phyloP scores from a whole-genome alignment of 1,140 invertebrate species.

The Pissodes strobi region DNA sequence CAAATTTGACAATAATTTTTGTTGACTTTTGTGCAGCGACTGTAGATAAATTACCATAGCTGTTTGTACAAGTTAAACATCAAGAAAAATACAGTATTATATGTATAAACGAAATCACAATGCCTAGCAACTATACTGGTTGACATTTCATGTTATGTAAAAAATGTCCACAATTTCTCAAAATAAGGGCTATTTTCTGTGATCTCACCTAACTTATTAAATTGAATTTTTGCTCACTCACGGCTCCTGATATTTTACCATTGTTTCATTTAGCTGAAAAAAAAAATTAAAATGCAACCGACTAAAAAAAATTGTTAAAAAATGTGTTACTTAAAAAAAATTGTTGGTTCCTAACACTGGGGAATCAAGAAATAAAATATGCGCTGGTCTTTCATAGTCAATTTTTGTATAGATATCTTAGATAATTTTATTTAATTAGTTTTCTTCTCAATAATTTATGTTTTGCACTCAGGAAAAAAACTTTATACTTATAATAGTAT shows the following conservation, averaged over 20 bases:
- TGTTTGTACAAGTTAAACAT: too few species aligned
- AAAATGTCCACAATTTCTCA: not conserved
- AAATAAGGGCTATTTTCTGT: slow-evolving; percentile 9
- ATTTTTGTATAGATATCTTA: slow-evolving; percentile 22
- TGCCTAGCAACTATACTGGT: not conserved
- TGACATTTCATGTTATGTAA: not conserved
- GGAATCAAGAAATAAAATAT: slow-evolving; percentile 22
- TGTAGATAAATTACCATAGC: too few species aligned
- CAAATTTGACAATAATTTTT: too few species aligned
- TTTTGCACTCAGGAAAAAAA: slow-evolving; percentile 29
- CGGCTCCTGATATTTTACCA: not conserved
- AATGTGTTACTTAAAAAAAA: slow-evolving; percentile 10
- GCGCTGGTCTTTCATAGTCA: slow-evolving; percentile 30
- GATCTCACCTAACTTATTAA: slow-evolving; percentile 15
- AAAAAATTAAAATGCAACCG: slow-evolving; percentile 9
- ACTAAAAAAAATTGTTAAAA: slow-evolving; percentile 2
- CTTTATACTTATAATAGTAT: slow-evolving; percentile 17
- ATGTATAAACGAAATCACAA: not conserved
- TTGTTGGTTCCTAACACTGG: slow-evolving; percentile 1
- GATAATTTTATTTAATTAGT: slow-evolving; percentile 19
- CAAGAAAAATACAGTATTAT: too few species aligned
- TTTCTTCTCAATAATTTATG: slow-evolving; percentile 16
- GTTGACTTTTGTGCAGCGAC: too few species aligned
- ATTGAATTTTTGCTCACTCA: slow-evolving; percentile 13
- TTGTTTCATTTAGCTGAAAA: not conserved